These are phyloP conservation scores for Varanus komodoensis DNA, from an alignment of 2,113 vertebrate species.

Conservation along the genomic window DNA sequence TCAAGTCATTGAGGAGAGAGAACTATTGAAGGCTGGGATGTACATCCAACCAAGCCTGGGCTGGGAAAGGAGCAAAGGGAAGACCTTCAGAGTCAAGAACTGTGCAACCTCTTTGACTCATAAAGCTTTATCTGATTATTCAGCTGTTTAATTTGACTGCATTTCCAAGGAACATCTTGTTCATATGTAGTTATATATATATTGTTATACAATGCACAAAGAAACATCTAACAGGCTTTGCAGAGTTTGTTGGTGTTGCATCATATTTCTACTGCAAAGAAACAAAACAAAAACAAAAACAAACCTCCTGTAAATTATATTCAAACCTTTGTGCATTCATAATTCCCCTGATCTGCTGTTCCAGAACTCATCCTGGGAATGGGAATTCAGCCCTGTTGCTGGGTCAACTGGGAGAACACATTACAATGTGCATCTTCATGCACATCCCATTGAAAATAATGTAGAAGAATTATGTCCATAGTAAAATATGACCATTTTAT, in stretches of 20 bases:
- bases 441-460: neutral
- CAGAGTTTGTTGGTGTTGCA: neutral
- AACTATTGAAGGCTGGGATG: neutral
- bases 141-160: neutral
- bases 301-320: neutral
- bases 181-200: neutral
- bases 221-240: neutral
- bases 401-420: neutral
- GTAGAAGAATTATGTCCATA: neutral
- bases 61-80: neutral
- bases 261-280: too few relatives aligned
- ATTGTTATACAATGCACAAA: neutral
- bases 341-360: neutral
- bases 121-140: neutral
- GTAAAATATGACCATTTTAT: too few relatives aligned
- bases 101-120: neutral
- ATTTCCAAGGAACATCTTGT: neutral
- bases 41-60: neutral
- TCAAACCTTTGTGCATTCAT: neutral
- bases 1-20: too few relatives aligned
- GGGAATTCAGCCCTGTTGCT: neutral
- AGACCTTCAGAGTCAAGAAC: neutral
- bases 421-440: neutral
- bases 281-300: too few relatives aligned
- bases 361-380: neutral